phyloP scores from a whole-genome alignment of 2,888 invertebrate species.

The Chymomyza procnemis region DNA sequence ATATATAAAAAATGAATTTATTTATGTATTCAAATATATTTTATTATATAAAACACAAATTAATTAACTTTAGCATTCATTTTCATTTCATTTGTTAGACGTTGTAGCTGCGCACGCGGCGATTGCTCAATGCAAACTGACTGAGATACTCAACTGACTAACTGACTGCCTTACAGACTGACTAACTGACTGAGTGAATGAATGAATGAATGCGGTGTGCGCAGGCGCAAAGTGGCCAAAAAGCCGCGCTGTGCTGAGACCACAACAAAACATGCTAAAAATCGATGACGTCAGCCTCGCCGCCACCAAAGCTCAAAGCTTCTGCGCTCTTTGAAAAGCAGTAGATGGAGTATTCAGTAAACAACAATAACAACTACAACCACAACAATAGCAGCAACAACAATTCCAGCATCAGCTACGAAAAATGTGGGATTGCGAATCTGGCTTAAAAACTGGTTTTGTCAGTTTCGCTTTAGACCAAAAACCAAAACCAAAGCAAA shows the following conservation, averaged over 20 bases:
- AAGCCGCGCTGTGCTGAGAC: slow-evolving; percentile 22
- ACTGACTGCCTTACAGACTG: no score
- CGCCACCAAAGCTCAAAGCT: slow-evolving; percentile 53
- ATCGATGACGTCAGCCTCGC: slow-evolving; percentile 65
- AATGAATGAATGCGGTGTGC: background rate
- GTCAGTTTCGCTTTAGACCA: slow-evolving; percentile 30
- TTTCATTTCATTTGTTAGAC: slow-evolving; percentile 30
- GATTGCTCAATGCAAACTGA: slow-evolving; percentile 59
- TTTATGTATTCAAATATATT: background rate
- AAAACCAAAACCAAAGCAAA: slow-evolving; percentile 11
- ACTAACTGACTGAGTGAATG: background rate
- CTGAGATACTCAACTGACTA: background rate
- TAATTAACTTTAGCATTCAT: slow-evolving; percentile 15
- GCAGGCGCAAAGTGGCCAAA: background rate
- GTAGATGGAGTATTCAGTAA: background rate
- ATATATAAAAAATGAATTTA: slow-evolving; percentile 2
- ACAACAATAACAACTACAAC: slow-evolving; percentile 22
- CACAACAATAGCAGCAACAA: slow-evolving; percentile 19
- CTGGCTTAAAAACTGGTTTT: slow-evolving; percentile 67
- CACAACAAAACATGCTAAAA: slow-evolving; percentile 58
- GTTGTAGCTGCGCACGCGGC: slow-evolving; percentile 55
- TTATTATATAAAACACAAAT: background rate
- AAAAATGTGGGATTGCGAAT: slow-evolving; percentile 43
- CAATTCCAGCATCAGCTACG: slow-evolving; percentile 19
- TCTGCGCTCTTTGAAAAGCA: slow-evolving; percentile 20